Evolutionary conservation across 2,797 vertebrate species (phyloP), one percentile per base, ranked within the genome.

Genomic region (Sternotherus odoratus): DNA sequence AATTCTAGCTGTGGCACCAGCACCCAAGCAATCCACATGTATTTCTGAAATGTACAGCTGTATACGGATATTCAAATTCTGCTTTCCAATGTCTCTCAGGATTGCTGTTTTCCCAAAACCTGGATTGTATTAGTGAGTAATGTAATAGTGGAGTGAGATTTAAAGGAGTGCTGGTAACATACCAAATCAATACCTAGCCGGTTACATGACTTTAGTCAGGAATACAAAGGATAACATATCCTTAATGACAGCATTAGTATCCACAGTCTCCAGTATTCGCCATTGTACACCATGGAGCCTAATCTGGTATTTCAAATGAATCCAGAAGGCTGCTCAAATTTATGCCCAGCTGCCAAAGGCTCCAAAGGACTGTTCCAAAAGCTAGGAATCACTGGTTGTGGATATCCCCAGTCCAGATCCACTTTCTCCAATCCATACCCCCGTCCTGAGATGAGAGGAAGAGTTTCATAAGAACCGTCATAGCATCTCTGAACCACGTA

Each of bases 381-480:
- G 19, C 63, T 66, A 23, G 33, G 30, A 9, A 21, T 69, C 17
- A 23, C n/a, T 39, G 21, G 19, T n/a, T 60, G 63, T 36, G 17
- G 63, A 36, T 17, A 66, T 66, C n/a, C 63, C 63, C 33, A 66
- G n/a, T 66, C 19, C 16, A 36, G n/a, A 66, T 46, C 46, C 54
- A 7, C 51, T 66, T 39, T 4, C n/a, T 57, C 36, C 28, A 80
- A 79, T 12, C 12, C 49, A 28, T 53, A 60, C 13, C 79, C 17
- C 5, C 1, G 0, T 10, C 2, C 12, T 10, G 48, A 33, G 49
- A 43, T 4, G 30, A 10, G 26, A 48, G 13, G 16, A 36, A 56
- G 13, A 1, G 33, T 50, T 26, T 36, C 53, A 2, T 1, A 6
- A 75, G 28, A 79, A 19, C 56, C 24, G 0, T 57, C n/a, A 2